These are phyloP conservation scores for Theonella swinhoei DNA, from an alignment of 37 sponge, comb jelly and placozoan genomes.

Conservation along the genomic window DNA sequence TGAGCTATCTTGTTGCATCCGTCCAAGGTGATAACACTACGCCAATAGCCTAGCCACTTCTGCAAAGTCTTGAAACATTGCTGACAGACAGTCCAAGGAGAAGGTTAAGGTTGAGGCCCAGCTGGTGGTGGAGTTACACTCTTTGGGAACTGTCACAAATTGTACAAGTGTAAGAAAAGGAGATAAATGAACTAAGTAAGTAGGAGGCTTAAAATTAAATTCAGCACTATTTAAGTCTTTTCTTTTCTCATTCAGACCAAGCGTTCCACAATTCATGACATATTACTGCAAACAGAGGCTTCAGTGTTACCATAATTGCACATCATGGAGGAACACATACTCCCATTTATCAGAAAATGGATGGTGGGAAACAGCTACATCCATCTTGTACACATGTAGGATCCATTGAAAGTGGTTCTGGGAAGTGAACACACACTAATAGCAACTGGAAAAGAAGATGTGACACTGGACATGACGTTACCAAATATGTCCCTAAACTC, in stretches of 20 bases:
- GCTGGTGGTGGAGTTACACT: background rate
- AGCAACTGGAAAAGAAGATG: too few relatives aligned
- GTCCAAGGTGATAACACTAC: too few relatives aligned
- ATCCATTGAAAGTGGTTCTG: too few relatives aligned
- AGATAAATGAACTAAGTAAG: background rate
- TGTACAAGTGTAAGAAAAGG: background rate
- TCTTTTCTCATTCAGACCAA: background rate
- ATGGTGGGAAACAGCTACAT: constrained; percentile 18
- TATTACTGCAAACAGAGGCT: constrained; percentile 10
- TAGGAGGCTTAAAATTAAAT: background rate
- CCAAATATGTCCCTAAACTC: too few relatives aligned
- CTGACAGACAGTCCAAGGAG: too few relatives aligned
- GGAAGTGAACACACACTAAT: too few relatives aligned
- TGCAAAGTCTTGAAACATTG: too few relatives aligned
- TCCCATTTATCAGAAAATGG: constrained; percentile 9
- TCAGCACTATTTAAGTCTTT: background rate
- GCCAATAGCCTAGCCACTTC: too few relatives aligned
- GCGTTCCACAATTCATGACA: constrained; percentile 7
- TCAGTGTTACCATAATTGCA: constrained; percentile 41
- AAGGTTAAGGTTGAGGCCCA: background rate
- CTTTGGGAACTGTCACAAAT: constrained; percentile 26
- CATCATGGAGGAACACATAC: constrained; percentile 43
- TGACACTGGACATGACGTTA: too few relatives aligned
- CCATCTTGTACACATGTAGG: too few relatives aligned
- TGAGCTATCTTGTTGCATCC: too few relatives aligned